These are phyloP conservation scores for Aphaenogaster ashmeadi DNA, from an alignment of 1,140 invertebrate genomes.

Conservation along the genomic window DNA sequence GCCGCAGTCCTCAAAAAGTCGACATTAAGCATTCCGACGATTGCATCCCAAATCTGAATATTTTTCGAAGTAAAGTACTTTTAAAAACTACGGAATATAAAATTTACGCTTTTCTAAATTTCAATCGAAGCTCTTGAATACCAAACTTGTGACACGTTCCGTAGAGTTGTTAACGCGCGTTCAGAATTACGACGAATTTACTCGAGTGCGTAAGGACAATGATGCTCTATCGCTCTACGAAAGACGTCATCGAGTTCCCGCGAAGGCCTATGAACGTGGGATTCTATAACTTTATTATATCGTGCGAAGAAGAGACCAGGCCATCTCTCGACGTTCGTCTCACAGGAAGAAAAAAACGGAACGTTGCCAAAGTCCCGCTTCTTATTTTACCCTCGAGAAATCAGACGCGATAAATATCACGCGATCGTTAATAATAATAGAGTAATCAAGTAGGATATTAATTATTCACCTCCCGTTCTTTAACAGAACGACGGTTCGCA, in stretches of 20 bases:
- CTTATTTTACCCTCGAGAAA: conserved; percentile 25
- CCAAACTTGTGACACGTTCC: neutral
- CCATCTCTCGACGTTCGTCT: conserved; percentile 28
- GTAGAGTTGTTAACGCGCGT: neutral
- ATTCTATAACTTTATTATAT: conserved; percentile 28
- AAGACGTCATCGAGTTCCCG: neutral
- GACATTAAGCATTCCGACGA: neutral
- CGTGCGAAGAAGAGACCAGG: neutral
- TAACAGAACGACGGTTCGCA: too few species aligned
- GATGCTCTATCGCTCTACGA: neutral
- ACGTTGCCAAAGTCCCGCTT: conserved; percentile 76
- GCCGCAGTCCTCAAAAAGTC: neutral
- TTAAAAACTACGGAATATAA: neutral
- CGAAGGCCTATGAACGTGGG: conserved; percentile 43
- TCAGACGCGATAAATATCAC: neutral
- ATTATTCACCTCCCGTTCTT: neutral
- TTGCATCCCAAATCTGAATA: neutral
- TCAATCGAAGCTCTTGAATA: neutral
- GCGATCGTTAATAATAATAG: neutral
- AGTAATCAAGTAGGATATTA: neutral
- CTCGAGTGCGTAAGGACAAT: neutral
- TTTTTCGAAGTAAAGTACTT: neutral
- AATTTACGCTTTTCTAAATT: conserved; percentile 2
- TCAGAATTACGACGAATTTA: conserved; percentile 23
- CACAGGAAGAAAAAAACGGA: conserved; percentile 72